Evolutionary conservation across 2,888 invertebrate genomes (phyloP).

Genomic region (Pyrgus malvae): DNA sequence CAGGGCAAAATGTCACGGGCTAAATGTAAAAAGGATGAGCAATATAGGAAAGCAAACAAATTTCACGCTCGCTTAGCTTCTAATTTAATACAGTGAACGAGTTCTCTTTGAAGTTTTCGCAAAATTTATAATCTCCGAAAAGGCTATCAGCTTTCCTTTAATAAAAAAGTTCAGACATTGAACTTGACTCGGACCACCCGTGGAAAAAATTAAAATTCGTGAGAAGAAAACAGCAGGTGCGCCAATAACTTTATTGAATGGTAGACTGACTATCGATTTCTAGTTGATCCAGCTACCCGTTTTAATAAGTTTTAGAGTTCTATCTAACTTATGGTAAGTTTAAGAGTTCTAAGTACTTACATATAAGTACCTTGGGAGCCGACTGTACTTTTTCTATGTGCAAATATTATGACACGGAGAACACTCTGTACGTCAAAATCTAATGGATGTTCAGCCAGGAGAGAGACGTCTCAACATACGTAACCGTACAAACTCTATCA

Average conservation of each 20-base stretch:
- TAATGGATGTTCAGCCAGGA: too few species aligned
- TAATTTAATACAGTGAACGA: constrained; percentile 15
- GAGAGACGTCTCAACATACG: too few species aligned
- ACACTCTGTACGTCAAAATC: too few species aligned
- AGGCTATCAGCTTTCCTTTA: constrained; percentile 27
- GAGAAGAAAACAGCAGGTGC: constrained; percentile 40
- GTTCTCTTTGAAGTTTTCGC: constrained; percentile 20
- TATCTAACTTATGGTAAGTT: too few species aligned
- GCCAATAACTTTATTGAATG: constrained; percentile 6
- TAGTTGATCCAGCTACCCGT: too few species aligned
- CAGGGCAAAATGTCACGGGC: not conserved
- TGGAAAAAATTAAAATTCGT: constrained; percentile 30
- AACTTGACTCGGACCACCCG: constrained; percentile 24
- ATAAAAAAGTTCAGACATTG: constrained; percentile 23
- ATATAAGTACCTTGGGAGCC: too few species aligned
- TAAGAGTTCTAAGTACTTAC: too few species aligned
- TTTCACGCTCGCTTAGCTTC: constrained; percentile 12
- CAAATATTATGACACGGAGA: too few species aligned
- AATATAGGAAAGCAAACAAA: constrained; percentile 5
- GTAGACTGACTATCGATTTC: too few species aligned
- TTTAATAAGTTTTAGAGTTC: too few species aligned
- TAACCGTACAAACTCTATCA: too few species aligned
- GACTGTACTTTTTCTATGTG: too few species aligned
- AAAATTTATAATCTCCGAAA: constrained; percentile 24
- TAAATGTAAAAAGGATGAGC: not conserved